These are phyloP conservation scores for Drosophila paracracens DNA, from an alignment of 2,888 invertebrate species.

Conservation along the genomic window DNA sequence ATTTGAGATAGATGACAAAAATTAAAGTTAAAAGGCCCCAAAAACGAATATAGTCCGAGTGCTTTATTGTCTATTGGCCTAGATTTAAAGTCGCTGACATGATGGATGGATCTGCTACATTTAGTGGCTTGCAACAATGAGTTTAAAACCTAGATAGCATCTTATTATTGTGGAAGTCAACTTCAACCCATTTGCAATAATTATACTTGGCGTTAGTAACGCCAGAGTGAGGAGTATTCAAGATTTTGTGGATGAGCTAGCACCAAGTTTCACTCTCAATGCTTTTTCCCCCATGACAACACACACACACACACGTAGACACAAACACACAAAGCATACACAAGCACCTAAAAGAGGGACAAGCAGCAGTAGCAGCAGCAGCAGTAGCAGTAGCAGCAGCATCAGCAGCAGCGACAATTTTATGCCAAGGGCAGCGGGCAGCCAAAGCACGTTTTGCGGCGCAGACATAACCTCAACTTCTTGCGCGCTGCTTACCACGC, in stretches of 20 bases:
- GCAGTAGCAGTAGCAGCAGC: constrained; percentile 6
- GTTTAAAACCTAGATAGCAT: background rate
- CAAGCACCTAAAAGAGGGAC: background rate
- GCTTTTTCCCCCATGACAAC: constrained; percentile 1
- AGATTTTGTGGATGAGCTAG: constrained; percentile 7
- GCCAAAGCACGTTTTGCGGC: constrained; percentile 76
- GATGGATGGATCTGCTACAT: background rate
- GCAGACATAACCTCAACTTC: constrained; percentile 80
- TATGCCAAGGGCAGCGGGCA: constrained; percentile 69
- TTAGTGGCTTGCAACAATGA: background rate
- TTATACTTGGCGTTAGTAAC: background rate
- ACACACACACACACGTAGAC: constrained; percentile 6
- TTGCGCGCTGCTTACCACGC: constrained; percentile 80
- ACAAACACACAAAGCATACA: constrained; percentile 4
- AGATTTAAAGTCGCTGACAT: background rate
- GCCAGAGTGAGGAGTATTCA: background rate
- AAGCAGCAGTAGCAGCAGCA: constrained; percentile 5
- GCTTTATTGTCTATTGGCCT: background rate
- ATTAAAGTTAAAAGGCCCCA: background rate
- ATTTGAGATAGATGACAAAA: background rate
- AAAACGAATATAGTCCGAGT: background rate
- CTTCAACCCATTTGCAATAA: background rate
- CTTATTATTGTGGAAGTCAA: background rate
- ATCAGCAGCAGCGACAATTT: constrained; percentile 46
- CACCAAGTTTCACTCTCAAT: constrained; percentile 2